Evolutionary conservation across 2,888 invertebrate genomes (phyloP).

Genomic region (Phengaris alcon): DNA sequence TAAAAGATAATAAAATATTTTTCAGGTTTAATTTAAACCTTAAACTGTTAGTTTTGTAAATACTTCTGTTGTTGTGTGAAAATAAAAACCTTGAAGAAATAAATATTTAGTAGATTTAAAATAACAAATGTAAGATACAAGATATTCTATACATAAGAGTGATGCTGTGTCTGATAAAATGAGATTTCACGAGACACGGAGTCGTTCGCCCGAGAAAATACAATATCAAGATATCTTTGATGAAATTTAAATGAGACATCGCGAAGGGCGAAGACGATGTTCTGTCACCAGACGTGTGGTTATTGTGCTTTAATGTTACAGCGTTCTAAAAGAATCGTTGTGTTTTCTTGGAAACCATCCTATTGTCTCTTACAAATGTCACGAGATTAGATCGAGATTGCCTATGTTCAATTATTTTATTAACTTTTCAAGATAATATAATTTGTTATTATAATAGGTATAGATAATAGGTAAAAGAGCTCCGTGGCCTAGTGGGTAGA

Average conservation of each 20-base stretch:
- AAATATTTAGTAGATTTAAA: neutral
- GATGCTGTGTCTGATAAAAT: constrained; percentile 17
- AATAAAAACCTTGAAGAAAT: neutral
- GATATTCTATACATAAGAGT: neutral
- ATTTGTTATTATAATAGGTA: too few relatives aligned
- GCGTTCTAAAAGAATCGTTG: neutral
- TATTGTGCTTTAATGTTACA: neutral
- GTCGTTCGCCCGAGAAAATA: constrained; percentile 39
- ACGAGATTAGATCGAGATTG: neutral
- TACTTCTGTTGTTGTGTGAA: too few relatives aligned
- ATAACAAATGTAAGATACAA: constrained; percentile 3
- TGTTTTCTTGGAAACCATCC: too few relatives aligned
- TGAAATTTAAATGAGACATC: constrained; percentile 40
- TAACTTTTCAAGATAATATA: too few relatives aligned
- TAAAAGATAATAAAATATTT: too few relatives aligned
- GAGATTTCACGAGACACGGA: constrained; percentile 35
- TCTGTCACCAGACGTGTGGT: neutral
- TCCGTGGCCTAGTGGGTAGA: too few relatives aligned
- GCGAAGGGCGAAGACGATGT: constrained; percentile 33
- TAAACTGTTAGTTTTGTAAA: too few relatives aligned
- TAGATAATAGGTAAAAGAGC: too few relatives aligned
- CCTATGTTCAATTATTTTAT: too few relatives aligned
- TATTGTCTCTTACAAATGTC: too few relatives aligned
- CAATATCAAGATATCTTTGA: constrained; percentile 38
- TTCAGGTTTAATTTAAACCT: too few relatives aligned